Base-by-base conservation (phyloP, 1,140 invertebrate species). In the Reticulitermes speratus region DNA sequence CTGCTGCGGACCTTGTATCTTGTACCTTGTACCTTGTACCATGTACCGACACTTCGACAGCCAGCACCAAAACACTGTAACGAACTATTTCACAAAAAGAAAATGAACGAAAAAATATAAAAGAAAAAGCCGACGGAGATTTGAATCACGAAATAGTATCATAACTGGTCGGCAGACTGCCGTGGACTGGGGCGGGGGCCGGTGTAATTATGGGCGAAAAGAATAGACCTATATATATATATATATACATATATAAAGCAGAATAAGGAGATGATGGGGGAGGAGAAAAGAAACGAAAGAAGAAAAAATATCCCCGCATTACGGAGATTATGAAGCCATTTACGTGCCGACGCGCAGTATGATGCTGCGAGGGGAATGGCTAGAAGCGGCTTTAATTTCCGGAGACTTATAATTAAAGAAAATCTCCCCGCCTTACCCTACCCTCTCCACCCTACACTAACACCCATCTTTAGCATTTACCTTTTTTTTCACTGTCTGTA, bases 401-500 rank as follows among this genome's bases (percentile, higher is more conserved):
- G 65, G 65, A 30, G 65, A 75, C 65, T 75, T 75, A 75, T 75
- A 75, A 75, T 75, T 75, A 75, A 75, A 75, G 65, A 75, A 75
- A 14, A 25, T 25, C 65, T 75, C 65, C n/a, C 65, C 65, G 25
- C 65, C 65, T 75, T 12, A 30, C n/a, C 65, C n/a, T n/a, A 6
- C 65, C 65, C 65, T 16, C n/a, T 30, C 65, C n/a, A 25, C 65
- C 65, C 65, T 30, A 55, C 8, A n/a, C n/a, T 9, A 75, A 75
- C n/a, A 75, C n/a, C 65, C 65, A 11, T 75, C 65, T 16, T 75
- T 30, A 30, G 65, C 65, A 75, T n/a, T 75, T 30, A 30, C n/a
- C n/a, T 30, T 75, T 30, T 75, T 55, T 55, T 14, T 55, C 52
- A 19, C 14, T 55, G 0, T 55, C 52, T 19, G 52, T 55, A 55